A percentile compares a stretch with the other conserved stretches of the same genome.
phyloP scores from a whole-genome alignment of 2,113 vertebrate species.

The Zosterops borbonicus region DNA sequence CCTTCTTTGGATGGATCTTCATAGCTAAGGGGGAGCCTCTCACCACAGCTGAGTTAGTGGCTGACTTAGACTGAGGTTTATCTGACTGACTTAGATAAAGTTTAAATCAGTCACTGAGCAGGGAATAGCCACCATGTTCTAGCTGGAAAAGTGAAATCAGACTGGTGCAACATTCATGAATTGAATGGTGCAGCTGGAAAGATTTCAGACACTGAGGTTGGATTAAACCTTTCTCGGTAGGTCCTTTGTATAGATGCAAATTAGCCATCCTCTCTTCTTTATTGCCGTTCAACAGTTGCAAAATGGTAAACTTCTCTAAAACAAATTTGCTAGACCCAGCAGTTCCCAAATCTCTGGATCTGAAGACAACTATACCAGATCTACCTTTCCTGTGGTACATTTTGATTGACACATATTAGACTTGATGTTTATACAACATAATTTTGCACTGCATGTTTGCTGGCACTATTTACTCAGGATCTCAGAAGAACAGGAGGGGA shows the following conservation, averaged over 20 bases:
- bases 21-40: neutral
- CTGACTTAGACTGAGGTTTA: neutral
- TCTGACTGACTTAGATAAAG: neutral
- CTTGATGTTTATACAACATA: neutral
- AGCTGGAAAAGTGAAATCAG: neutral
- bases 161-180: neutral
- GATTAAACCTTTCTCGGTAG: neutral
- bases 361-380: neutral
- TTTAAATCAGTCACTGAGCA: neutral
- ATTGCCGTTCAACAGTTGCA: neutral
- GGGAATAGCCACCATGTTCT: rapidly evolving
- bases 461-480: neutral
- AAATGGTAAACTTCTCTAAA: neutral
- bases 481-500: neutral
- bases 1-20: neutral
- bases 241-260: neutral
- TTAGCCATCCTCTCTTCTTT: neutral
- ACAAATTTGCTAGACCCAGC: neutral
- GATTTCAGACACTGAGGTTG: neutral
- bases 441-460: neutral
- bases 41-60: neutral
- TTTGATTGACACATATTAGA: neutral
- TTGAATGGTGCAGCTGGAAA: neutral
- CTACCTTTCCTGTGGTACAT: neutral
- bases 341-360: neutral